Base-by-base conservation (phyloP, 2,797 vertebrate species). In the Mormyrus proboscirostris region DNA sequence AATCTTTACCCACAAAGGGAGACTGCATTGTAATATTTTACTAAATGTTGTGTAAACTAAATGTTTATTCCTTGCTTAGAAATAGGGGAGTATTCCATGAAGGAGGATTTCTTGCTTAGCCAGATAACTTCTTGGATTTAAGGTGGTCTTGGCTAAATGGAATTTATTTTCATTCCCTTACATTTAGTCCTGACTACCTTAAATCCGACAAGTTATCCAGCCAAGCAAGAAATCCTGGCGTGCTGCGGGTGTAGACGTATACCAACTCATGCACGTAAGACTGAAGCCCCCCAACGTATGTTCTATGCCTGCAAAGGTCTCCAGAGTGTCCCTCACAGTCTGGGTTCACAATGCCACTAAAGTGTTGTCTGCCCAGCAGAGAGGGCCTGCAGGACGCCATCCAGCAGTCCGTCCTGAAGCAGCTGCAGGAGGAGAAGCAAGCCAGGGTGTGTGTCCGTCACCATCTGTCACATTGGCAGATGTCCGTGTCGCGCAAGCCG, bases 371-470 rank as follows among this genome's bases (percentile, higher is more conserved):
- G 6, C n/a, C 93, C 89, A 91, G 86, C 90, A 98, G 97, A 65
- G 93, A 92, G 84, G 93, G 94, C 88, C 92, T 96, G 73, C 92
- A 91, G 90, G 93, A 97, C 19, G 94, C 93, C 90, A 91, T 95
- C 62, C 93, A 93, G n/a, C 92, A 93, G 85, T 94, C 96, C 19
- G 93, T 97, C 49, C 94, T 97, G 51, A 94, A 94, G 88, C 96
- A 97, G 91, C 93, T 97, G 50, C 93, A 94, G 53, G 96, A 97
- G 88, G 97, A 97, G 91, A 94, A 94, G 91, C 92, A 92, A 62
- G 95, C 96, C 85, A 98, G 96, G 96, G 98, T 99, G 92, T 65
- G 94, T n/a, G 19, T 55, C 38, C 69, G 19, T 83, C 2, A 7
- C 79, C 16, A 8, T 44, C 38, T 4, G 19, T 14, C 47, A 25